Percentiles rank a stretch among this genome's conserved stretches.
phyloP scores from a whole-genome alignment of 2,888 invertebrate species.

The Tachina lurida region DNA sequence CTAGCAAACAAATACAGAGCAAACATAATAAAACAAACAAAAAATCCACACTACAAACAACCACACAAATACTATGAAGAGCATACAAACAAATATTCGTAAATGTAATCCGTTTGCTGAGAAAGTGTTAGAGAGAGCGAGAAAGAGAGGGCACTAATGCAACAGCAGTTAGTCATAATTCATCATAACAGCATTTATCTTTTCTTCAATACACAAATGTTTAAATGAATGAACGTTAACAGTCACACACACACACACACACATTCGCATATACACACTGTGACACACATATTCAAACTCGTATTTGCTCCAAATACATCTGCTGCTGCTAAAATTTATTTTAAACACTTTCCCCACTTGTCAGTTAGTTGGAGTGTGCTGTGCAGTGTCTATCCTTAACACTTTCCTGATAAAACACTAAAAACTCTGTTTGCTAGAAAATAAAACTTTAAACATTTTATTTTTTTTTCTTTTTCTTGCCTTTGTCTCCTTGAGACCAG shows the following conservation, averaged over 20 bases:
- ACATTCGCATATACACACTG: not conserved
- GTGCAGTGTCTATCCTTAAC: conserved; percentile 14
- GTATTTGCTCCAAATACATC: not conserved
- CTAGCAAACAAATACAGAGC: not conserved
- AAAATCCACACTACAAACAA: not conserved
- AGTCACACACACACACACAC: not conserved
- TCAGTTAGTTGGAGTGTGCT: not conserved
- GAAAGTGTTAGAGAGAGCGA: not conserved
- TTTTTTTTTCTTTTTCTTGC: not conserved
- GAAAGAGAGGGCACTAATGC: conserved; percentile 2
- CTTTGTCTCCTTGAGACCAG: conserved; percentile 4
- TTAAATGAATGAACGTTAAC: conserved; percentile 25
- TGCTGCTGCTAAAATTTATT: conserved; percentile 9
- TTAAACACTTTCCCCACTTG: conserved; percentile 38
- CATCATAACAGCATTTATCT: conserved; percentile 62
- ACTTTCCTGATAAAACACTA: conserved; percentile 30
- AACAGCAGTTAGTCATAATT: conserved; percentile 39
- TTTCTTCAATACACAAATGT: conserved; percentile 45
- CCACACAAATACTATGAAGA: conserved; percentile 12
- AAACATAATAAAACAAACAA: not conserved
- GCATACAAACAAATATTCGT: not conserved
- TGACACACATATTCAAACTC: not conserved
- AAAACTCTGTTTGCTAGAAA: conserved; percentile 15
- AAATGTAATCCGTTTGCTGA: not conserved
- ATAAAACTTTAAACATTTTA: not conserved